Evolutionary conservation across 1,140 invertebrate species (phyloP).

Genomic region (Semibalanus balanoides): DNA sequence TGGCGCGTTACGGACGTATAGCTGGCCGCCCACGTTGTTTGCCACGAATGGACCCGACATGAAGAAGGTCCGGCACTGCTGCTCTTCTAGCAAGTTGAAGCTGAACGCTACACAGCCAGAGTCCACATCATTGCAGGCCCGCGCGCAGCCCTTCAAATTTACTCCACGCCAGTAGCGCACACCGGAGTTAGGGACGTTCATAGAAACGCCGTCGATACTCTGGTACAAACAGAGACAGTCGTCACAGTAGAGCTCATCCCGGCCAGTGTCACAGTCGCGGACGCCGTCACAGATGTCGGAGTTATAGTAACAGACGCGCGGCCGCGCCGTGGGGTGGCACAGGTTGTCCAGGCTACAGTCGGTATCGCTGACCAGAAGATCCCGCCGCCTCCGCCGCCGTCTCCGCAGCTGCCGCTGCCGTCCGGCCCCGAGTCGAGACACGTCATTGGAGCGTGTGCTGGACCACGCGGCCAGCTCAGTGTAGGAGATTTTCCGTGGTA

Average conservation of each 20-base stretch:
- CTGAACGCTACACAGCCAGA: neutral
- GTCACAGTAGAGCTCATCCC: neutral
- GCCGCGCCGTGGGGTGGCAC: neutral
- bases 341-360: neutral
- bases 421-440: too few relatives aligned
- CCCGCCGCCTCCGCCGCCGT: too few relatives aligned
- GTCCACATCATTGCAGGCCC: neutral
- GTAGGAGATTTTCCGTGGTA: too few relatives aligned
- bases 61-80: neutral
- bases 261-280: neutral
- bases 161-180: neutral
- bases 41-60: neutral
- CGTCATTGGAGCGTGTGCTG: too few relatives aligned
- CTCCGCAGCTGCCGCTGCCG: too few relatives aligned
- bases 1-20: neutral
- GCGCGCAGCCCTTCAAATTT: neutral
- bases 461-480: too few relatives aligned
- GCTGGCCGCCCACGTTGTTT: neutral
- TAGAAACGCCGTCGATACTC: neutral
- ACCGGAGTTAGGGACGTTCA: neutral
- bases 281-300: neutral
- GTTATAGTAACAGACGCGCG: neutral
- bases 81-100: neutral
- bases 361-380: neutral
- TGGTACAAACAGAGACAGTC: neutral